phyloP scores from a whole-genome alignment of 2,888 invertebrate species.

The Watsonalla cultraria region DNA sequence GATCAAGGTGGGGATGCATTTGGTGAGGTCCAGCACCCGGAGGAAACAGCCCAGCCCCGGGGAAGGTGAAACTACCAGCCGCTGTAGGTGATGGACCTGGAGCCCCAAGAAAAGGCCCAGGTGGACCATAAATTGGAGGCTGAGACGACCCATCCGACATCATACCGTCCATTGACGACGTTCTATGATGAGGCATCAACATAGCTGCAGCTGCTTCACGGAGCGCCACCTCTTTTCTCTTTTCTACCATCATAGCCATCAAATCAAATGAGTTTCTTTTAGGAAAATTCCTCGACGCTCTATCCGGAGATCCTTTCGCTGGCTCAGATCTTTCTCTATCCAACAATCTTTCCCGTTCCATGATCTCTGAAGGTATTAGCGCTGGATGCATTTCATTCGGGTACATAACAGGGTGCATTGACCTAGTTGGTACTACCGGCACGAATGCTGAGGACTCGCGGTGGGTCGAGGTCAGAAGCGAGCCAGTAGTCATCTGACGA shows the following conservation, averaged over 20 bases:
- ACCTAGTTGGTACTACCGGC: slow-evolving; percentile 90
- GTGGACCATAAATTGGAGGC: slow-evolving; percentile 82
- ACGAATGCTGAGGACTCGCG: slow-evolving; percentile 92
- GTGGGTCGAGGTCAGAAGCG: slow-evolving; percentile 76
- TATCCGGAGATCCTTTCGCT: slow-evolving; percentile 71
- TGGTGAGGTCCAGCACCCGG: slow-evolving; percentile 83
- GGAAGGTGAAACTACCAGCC: slow-evolving; percentile 84
- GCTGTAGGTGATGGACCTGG: slow-evolving; percentile 82
- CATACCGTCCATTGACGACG: slow-evolving; percentile 73
- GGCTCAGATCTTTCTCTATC: slow-evolving; percentile 69
- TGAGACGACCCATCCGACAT: slow-evolving; percentile 81
- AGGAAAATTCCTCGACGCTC: slow-evolving; percentile 57
- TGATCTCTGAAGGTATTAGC: slow-evolving; percentile 78
- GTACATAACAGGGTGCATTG: slow-evolving; percentile 85
- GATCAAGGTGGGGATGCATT: slow-evolving; percentile 88
- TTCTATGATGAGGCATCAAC: slow-evolving; percentile 80
- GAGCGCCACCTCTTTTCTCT: slow-evolving; percentile 88
- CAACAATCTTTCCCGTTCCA: slow-evolving; percentile 76
- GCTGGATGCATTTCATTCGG: slow-evolving; percentile 85
- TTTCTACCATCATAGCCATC: slow-evolving; percentile 95
- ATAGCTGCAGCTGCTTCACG: slow-evolving; percentile 85
- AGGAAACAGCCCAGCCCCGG: slow-evolving; percentile 85
- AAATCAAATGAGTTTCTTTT: slow-evolving; percentile 84
- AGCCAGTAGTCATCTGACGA: slow-evolving; percentile 79
- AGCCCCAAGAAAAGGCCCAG: slow-evolving; percentile 81